Base-by-base conservation (phyloP, 2,113 vertebrate species). In the Scomber japonicus region DNA sequence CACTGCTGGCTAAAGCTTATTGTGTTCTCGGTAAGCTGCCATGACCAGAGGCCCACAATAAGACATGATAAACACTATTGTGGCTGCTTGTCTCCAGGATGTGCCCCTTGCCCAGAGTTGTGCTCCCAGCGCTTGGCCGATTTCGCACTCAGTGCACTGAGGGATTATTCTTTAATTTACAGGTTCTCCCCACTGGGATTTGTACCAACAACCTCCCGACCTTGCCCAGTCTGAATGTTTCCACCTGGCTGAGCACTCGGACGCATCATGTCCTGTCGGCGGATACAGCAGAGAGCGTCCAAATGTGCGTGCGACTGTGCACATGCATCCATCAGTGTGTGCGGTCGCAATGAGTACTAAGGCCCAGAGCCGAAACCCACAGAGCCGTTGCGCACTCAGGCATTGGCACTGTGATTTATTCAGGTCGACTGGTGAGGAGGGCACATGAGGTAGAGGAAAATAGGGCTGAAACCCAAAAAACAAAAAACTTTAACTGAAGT, bases 141-240 rank as follows among this genome's bases (percentile, higher is more conserved):
- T 66, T 75, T 80, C 48, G 59, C 46, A 60, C 30, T 31, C 15
- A 10, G 24, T 24, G 49, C 24, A 56, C 76, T 46, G 57, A 51
- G 35, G 46, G 24, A 78, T 54, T 74, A 12, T 66, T 78, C 51
- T 82, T 78, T 71, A 2, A 82, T 74, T 82, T 50, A 57, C 21
- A 71, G 35, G 65, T 55, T 57, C 6, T 10, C 12, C 61, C 19
- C 10, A 1, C 5, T 0, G 16, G 53, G 72, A 78, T 31, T 67
- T 79, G 70, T 45, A 67, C 75, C 11, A 1, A 30, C 64, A 50
- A 72, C 75, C 82, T 46, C 62, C 35, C 61, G 79, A 72, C 75
- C 76, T 65, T 49, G 61, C 49, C 50, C 3, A 1, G 71, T 68
- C 66, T 53, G 31, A 60, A 71, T 24, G 31, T 80, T 82, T 81